phyloP scores from a whole-genome alignment of 2,113 vertebrate species.

The Sapajus apella region DNA sequence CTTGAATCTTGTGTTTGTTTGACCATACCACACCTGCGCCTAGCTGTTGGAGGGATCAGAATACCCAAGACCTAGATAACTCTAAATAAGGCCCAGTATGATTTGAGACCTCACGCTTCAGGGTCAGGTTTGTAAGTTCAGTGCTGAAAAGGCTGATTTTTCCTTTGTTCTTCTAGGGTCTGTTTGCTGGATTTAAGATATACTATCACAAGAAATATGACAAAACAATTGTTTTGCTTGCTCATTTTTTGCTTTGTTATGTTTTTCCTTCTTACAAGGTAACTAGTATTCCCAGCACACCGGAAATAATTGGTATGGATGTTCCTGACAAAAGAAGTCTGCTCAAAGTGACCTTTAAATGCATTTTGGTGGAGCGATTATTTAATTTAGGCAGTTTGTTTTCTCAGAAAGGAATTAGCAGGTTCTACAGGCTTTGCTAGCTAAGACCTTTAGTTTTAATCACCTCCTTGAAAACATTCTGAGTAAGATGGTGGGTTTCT shows the following conservation, averaged over 20 bases:
- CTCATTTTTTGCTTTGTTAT: neutral
- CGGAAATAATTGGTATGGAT: neutral
- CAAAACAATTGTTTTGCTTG: neutral
- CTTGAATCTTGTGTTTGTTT: neutral
- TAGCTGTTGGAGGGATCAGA: neutral
- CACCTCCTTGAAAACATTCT: neutral
- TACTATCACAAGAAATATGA: neutral
- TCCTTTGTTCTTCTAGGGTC: neutral
- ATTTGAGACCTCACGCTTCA: neutral
- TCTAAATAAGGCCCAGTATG: neutral
- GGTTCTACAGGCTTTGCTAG: neutral
- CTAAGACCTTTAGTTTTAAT: constrained; percentile 13
- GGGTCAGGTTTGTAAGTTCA: neutral
- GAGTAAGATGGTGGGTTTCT: neutral
- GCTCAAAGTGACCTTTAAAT: neutral
- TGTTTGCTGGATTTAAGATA: neutral
- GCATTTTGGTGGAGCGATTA: neutral
- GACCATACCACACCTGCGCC: neutral
- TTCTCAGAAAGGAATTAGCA: neutral
- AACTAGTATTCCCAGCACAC: neutral
- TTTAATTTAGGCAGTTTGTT: neutral
- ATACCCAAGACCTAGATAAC: neutral
- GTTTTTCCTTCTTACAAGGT: neutral
- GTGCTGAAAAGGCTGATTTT: neutral
- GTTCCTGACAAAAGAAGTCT: neutral